These are phyloP conservation scores for Salarias fasciatus DNA, from an alignment of 2,797 vertebrate genomes.

Conservation along the genomic window DNA sequence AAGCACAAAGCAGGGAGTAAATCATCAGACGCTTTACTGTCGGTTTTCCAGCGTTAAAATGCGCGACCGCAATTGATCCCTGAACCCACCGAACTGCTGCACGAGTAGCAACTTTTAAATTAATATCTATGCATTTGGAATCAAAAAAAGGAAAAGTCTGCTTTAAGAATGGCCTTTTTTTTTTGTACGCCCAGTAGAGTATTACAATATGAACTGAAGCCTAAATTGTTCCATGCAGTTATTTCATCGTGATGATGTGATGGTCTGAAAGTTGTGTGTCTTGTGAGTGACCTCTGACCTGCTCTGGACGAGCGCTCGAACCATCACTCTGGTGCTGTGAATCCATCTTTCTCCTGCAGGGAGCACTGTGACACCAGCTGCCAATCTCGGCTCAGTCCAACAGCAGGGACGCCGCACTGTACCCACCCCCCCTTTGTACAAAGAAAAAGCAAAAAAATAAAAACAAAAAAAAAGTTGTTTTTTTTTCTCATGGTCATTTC, in stretches of 20 bases:
- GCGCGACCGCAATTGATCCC: slow-evolving; percentile 50
- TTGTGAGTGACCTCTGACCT: slow-evolving; percentile 31
- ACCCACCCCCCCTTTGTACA: slow-evolving; percentile 60
- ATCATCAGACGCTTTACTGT: slow-evolving; percentile 59
- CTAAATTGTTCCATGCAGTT: slow-evolving; percentile 32
- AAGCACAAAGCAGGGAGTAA: slow-evolving; percentile 75
- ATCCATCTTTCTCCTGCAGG: slow-evolving; percentile 64
- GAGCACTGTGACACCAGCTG: slow-evolving; percentile 63
- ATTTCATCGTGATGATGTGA: slow-evolving; percentile 40
- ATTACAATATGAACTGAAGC: slow-evolving; percentile 32
- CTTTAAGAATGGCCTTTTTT: slow-evolving; percentile 42
- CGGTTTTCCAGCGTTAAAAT: slow-evolving; percentile 41
- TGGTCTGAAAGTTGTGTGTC: slow-evolving; percentile 49
- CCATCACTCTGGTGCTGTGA: slow-evolving; percentile 56
- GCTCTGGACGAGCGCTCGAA: slow-evolving; percentile 33
- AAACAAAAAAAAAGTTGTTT: slow-evolving; percentile 17
- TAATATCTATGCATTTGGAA: slow-evolving; percentile 73
- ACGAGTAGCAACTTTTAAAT: slow-evolving; percentile 58
- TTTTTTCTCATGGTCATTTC: slow-evolving; percentile 41
- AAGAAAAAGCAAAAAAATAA: slow-evolving; percentile 22
- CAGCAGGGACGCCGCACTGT: slow-evolving; percentile 62
- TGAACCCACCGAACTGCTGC: slow-evolving; percentile 42
- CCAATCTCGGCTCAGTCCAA: slow-evolving; percentile 45
- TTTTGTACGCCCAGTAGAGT: slow-evolving; percentile 23
- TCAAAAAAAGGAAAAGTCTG: slow-evolving; percentile 6